A percentile compares a stretch with the other conserved stretches of the same genome.
Evolutionary conservation across 2,113 vertebrate species (phyloP).

Genomic region (Corynorhinus townsendii): DNA sequence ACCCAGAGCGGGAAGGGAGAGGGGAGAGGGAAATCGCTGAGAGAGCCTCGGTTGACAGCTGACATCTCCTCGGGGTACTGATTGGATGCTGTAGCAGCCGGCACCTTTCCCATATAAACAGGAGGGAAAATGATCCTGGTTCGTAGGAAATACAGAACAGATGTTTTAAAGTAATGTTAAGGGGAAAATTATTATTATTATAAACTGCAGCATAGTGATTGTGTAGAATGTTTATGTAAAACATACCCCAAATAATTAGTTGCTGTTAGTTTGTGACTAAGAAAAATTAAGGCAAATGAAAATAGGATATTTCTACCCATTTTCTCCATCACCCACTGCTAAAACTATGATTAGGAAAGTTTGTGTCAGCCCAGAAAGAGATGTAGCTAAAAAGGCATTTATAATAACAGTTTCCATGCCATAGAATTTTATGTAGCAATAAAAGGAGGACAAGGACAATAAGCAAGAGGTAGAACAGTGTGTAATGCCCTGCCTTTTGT

Average conservation of each 20-base stretch:
- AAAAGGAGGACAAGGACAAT: not conserved
- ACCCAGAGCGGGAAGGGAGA: constrained; percentile 79
- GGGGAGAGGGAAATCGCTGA: constrained; percentile 69
- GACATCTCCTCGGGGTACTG: constrained; percentile 76
- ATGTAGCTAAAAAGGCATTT: not conserved
- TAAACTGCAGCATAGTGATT: not conserved
- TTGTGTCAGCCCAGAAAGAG: constrained; percentile 1
- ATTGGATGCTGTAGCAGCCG: constrained; percentile 69
- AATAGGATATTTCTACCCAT: not conserved
- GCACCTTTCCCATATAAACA: constrained; percentile 60
- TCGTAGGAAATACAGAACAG: constrained; percentile 43
- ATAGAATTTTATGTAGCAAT: not conserved
- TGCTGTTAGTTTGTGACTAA: not conserved
- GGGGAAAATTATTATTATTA: not conserved
- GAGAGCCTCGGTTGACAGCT: constrained; percentile 83
- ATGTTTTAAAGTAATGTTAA: constrained; percentile 47
- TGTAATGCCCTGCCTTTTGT: not conserved
- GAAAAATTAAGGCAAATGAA: not conserved
- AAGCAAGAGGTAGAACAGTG: not conserved
- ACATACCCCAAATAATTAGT: not conserved
- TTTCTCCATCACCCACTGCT: not conserved
- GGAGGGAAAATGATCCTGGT: constrained; percentile 15
- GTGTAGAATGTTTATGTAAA: not conserved
- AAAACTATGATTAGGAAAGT: not conserved
- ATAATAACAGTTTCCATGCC: not conserved